These are phyloP conservation scores for Podabrus alpinus DNA, from an alignment of 2,888 invertebrate species.

Conservation along the genomic window DNA sequence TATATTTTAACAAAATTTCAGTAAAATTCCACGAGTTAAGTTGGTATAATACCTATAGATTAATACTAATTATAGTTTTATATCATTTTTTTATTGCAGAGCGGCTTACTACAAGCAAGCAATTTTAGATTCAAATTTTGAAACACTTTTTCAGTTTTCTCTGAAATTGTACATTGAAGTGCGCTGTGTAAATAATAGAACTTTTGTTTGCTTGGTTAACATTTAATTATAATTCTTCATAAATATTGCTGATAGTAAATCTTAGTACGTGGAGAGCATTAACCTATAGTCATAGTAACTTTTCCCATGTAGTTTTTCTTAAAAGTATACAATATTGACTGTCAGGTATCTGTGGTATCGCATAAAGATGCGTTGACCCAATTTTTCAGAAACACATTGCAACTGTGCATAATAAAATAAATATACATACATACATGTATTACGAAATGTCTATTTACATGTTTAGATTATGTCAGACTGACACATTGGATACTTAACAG, in stretches of 20 bases:
- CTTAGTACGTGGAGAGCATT: constrained; percentile 10
- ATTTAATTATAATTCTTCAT: not conserved
- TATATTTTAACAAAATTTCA: too few relatives aligned
- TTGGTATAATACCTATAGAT: too few relatives aligned
- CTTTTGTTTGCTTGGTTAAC: not conserved
- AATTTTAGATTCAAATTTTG: not conserved
- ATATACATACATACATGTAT: constrained; percentile 1
- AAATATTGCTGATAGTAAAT: not conserved
- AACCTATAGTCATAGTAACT: constrained; percentile 3
- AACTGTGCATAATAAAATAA: constrained; percentile 10
- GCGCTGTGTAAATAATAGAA: not conserved
- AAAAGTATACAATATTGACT: not conserved
- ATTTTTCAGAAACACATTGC: constrained; percentile 10
- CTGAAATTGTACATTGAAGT: not conserved
- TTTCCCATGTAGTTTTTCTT: constrained; percentile 4
- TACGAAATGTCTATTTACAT: constrained; percentile 12
- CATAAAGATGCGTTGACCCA: constrained; percentile 14
- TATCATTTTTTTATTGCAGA: too few relatives aligned
- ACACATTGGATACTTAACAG: not conserved
- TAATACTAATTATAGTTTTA: too few relatives aligned
- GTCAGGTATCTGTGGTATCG: constrained; percentile 12
- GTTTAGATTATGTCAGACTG: constrained; percentile 8
- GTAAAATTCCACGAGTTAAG: too few relatives aligned
- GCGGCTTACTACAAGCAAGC: too few relatives aligned
- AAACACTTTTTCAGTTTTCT: too few relatives aligned